phyloP scores from a whole-genome alignment of 2,888 invertebrate species.

The Meiosimyza decipiens region DNA sequence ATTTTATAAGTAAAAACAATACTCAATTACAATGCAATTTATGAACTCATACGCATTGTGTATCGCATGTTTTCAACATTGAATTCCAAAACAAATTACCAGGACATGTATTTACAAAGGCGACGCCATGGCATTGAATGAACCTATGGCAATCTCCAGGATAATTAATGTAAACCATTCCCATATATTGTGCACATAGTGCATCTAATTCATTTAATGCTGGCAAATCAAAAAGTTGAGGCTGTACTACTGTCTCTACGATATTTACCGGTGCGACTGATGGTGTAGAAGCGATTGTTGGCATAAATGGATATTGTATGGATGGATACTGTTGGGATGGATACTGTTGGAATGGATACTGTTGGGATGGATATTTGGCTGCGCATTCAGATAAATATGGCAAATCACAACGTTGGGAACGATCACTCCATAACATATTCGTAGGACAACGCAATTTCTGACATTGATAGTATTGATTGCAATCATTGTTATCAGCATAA shows the following conservation, averaged over 20 bases:
- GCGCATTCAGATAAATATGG: slow-evolving; percentile 50
- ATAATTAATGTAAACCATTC: slow-evolving; percentile 49
- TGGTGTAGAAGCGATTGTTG: slow-evolving; percentile 43
- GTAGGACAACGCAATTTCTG: slow-evolving; percentile 45
- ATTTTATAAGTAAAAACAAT: slow-evolving; percentile 10
- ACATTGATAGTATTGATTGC: slow-evolving; percentile 55
- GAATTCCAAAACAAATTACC: slow-evolving; percentile 51
- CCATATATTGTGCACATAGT: slow-evolving; percentile 12
- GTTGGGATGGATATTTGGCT: not conserved
- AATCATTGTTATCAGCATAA: slow-evolving; percentile 50
- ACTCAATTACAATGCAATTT: slow-evolving; percentile 30
- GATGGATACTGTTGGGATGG: not conserved
- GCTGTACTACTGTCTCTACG: not conserved
- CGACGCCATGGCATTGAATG: slow-evolving; percentile 53
- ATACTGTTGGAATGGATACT: slow-evolving; percentile 8
- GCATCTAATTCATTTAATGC: slow-evolving; percentile 24
- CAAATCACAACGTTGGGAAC: slow-evolving; percentile 51
- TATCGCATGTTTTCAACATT: slow-evolving; percentile 45
- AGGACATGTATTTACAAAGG: slow-evolving; percentile 49
- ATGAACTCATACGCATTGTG: slow-evolving; percentile 40
- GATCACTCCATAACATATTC: slow-evolving; percentile 52
- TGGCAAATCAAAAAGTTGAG: not conserved
- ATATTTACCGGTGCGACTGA: slow-evolving; percentile 32
- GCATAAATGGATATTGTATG: slow-evolving; percentile 3
- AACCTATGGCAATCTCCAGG: slow-evolving; percentile 58